A percentile compares a stretch with the other conserved stretches of the same genome.
Evolutionary conservation across 1,140 invertebrate species (phyloP).

Genomic region (Apis dorsata): DNA sequence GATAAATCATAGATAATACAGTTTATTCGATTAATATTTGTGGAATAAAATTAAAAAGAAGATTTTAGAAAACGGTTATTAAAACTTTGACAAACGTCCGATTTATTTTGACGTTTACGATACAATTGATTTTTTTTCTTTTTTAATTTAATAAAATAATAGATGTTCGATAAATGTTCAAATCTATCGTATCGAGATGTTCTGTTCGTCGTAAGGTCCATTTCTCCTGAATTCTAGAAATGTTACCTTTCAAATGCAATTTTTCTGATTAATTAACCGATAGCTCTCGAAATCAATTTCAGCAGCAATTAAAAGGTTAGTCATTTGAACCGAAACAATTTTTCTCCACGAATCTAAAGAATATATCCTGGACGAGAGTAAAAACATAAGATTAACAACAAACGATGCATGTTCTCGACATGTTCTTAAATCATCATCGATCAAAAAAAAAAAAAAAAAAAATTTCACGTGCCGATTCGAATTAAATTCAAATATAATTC

Average conservation of each 20-base stretch:
- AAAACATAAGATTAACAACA: no score
- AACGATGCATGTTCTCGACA: no score
- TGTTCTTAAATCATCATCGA: no score
- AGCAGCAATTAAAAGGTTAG: background rate
- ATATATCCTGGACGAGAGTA: no score
- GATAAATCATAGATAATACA: background rate
- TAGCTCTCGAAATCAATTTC: background rate
- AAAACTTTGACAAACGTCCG: background rate
- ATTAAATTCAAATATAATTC: background rate
- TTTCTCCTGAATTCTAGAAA: background rate
- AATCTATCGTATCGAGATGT: constrained; percentile 4
- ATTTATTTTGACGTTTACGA: background rate
- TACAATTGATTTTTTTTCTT: background rate
- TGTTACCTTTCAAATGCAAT: background rate
- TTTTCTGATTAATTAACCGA: constrained; percentile 9
- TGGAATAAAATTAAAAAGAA: background rate
- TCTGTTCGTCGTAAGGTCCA: background rate
- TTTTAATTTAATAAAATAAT: background rate
- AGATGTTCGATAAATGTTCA: background rate
- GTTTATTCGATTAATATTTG: no score
- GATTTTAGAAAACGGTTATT: background rate
- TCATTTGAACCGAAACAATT: background rate
- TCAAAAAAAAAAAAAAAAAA: no score
- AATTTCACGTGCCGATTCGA: background rate
- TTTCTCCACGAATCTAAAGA: background rate